phyloP scores from a whole-genome alignment of 2,113 vertebrate species.

The Murina feae region DNA sequence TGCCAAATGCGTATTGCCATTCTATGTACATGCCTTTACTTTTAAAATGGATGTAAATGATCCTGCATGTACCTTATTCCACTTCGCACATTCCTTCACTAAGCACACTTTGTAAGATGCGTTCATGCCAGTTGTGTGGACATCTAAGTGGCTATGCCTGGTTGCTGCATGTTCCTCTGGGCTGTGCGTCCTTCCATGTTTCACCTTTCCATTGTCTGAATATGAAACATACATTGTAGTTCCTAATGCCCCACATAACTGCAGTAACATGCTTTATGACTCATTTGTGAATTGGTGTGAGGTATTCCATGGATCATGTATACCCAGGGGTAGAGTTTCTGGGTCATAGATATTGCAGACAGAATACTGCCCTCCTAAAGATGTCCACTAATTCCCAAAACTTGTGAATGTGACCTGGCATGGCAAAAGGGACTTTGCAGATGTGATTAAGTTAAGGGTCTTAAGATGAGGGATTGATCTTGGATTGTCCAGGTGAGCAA shows the following conservation, averaged over 20 bases:
- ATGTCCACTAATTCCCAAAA: background rate
- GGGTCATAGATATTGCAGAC: background rate
- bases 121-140: background rate
- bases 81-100: background rate
- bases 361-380: background rate
- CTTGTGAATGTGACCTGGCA: background rate
- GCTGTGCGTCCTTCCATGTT: accelerated
- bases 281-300: background rate
- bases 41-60: background rate
- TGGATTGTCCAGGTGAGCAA: background rate
- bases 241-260: background rate
- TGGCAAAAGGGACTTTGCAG: background rate
- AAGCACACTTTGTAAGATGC: background rate
- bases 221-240: background rate
- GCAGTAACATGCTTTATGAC: too few species aligned
- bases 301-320: background rate
- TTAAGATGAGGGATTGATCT: background rate
- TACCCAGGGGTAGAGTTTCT: background rate
- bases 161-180: background rate
- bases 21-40: background rate
- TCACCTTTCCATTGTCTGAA: background rate
- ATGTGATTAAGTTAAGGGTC: background rate
- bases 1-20: background rate
- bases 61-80: background rate
- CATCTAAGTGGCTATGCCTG: background rate